Percentiles rank a stretch among this genome's conserved stretches.
Conservation (phyloP, 1,140 invertebrate species). For the Ceratina australensis region DNA sequence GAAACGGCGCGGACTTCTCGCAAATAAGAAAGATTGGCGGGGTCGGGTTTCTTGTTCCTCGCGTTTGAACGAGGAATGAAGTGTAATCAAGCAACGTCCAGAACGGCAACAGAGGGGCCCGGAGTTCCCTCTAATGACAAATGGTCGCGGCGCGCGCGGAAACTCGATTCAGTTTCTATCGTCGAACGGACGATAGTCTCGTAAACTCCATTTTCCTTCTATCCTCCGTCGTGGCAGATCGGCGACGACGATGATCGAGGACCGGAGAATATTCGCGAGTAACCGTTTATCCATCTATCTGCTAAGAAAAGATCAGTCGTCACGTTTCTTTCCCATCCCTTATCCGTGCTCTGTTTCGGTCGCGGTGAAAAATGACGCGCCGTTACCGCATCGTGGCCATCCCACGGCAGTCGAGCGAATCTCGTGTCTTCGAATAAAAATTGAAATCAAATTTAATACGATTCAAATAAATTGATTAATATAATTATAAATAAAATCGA, state of each 20-base stretch:
- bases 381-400: neutral
- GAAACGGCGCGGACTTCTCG: neutral
- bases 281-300: conserved; percentile 37
- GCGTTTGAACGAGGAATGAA: neutral
- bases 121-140: conserved; percentile 29
- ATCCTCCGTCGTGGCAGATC: conserved; percentile 35
- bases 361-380: conserved; percentile 23
- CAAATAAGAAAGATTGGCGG: neutral
- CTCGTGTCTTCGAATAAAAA: too few species aligned
- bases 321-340: neutral
- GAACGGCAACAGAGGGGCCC: neutral
- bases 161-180: conserved; percentile 38
- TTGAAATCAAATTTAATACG: too few species aligned
- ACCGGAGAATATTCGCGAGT: conserved; percentile 28
- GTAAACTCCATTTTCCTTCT: conserved; percentile 41
- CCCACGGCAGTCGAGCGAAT: neutral
- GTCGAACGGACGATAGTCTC: conserved; percentile 33
- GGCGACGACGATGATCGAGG: conserved; percentile 42
- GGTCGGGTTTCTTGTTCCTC: neutral
- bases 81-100: conserved; percentile 8
- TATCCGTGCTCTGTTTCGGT: conserved; percentile 4
- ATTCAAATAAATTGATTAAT: too few species aligned
- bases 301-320: conserved; percentile 21
- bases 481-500: too few species aligned
- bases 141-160: neutral